phyloP scores from a whole-genome alignment of 2,888 invertebrate genomes.

The Mactromeris polynyma region DNA sequence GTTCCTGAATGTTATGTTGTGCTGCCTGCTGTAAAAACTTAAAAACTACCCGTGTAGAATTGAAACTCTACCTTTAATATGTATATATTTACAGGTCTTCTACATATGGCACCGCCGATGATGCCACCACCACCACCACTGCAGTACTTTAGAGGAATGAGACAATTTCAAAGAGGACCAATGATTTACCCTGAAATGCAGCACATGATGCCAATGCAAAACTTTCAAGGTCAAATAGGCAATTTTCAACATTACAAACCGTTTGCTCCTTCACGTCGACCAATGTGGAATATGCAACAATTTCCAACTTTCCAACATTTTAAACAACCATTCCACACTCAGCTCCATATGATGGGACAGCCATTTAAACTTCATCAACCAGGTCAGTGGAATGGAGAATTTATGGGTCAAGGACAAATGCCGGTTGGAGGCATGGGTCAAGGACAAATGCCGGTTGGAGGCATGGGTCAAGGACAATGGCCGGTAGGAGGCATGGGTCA shows the following conservation, averaged over 20 bases:
- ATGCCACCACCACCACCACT: neutral
- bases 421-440: neutral
- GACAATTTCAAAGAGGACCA: neutral
- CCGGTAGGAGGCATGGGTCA: neutral
- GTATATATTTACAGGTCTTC: neutral
- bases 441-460: neutral
- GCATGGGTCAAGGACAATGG: neutral
- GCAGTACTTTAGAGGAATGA: neutral
- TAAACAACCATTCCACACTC: constrained; percentile 14
- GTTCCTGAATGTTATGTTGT: too few species aligned
- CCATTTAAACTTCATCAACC: neutral
- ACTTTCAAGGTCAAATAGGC: neutral
- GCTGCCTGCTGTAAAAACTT: too few species aligned
- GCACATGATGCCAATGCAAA: neutral
- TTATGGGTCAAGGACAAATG: neutral
- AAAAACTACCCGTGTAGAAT: too few species aligned
- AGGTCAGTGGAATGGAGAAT: neutral
- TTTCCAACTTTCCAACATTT: constrained; percentile 3
- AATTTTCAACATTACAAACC: neutral
- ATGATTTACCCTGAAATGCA: constrained; percentile 5
- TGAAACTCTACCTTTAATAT: too few species aligned
- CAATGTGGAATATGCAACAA: neutral
- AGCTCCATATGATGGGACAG: neutral
- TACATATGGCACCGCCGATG: neutral
- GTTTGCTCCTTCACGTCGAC: neutral